Conservation (phyloP, 2,113 vertebrate species). For the Nothoprocta perdicaria region DNA sequence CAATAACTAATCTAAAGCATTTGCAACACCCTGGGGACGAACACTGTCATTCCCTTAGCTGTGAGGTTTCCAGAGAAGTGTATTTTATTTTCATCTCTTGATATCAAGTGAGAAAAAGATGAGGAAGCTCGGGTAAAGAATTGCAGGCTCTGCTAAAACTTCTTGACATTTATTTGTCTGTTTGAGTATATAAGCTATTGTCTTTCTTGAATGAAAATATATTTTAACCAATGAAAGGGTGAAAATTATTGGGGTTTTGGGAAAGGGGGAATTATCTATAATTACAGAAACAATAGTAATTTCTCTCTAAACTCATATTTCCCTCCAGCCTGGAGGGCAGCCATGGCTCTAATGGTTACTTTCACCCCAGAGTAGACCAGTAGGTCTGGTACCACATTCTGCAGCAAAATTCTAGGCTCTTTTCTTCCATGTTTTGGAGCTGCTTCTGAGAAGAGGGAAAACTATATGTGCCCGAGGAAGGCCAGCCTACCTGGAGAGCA, state of each 20-base stretch:
- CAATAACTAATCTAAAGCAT: not conserved
- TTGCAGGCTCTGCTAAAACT: not conserved
- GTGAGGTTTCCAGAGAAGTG: not conserved
- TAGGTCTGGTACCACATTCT: not conserved
- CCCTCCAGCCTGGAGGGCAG: not conserved
- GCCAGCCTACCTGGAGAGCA: not conserved
- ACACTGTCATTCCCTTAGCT: not conserved
- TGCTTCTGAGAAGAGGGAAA: not conserved
- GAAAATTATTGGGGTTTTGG: not conserved
- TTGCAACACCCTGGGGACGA: not conserved
- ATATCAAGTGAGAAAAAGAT: not conserved
- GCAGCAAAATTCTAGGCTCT: not conserved
- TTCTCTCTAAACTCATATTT: not conserved
- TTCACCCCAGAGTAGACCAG: not conserved
- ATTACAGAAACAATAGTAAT: not conserved
- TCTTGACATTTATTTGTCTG: accelerated
- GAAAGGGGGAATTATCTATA: not conserved
- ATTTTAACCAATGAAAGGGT: not conserved
- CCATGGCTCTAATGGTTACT: not conserved
- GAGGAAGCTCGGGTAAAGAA: not conserved
- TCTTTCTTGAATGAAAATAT: not conserved
- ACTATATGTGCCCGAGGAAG: not conserved
- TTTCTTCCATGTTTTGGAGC: not conserved
- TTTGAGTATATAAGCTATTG: not conserved
- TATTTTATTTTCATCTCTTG: not conserved